A percentile compares a stretch with the other conserved stretches of the same genome.
Conservation (phyloP, 2,888 invertebrate genomes). For the Sylvicola cinctus region DNA sequence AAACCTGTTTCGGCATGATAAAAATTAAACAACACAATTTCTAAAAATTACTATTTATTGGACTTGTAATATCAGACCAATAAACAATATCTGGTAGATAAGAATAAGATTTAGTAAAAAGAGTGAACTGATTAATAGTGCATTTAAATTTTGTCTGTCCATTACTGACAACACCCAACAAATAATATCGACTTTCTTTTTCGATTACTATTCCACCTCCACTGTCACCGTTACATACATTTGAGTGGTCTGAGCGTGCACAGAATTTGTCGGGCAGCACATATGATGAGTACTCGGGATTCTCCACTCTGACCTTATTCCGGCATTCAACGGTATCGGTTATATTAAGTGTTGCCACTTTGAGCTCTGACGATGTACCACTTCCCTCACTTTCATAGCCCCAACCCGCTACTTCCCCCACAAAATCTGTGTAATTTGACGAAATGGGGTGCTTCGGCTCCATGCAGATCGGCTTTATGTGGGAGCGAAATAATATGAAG, state of each 20-base stretch:
- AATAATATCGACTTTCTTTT: conserved; percentile 7
- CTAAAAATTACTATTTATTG: no score
- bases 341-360: conserved; percentile 8
- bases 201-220: conserved; percentile 14
- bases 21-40: no score
- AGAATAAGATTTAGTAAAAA: conserved; percentile 9
- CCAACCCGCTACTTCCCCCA: conserved; percentile 12
- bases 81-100: background rate
- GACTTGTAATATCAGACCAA: no score
- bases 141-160: conserved; percentile 8
- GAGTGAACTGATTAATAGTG: conserved; percentile 6
- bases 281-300: conserved; percentile 7
- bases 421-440: conserved; percentile 4
- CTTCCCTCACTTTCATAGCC: conserved; percentile 8
- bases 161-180: conserved; percentile 15
- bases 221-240: conserved; percentile 14
- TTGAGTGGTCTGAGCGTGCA: conserved; percentile 9
- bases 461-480: conserved; percentile 21
- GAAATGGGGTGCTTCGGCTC: conserved; percentile 10
- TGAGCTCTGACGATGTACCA: conserved; percentile 7
- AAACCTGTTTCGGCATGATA: no score
- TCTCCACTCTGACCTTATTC: conserved; percentile 6
- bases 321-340: conserved; percentile 10
- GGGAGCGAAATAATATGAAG: conserved; percentile 13
- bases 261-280: conserved; percentile 19